A percentile compares a stretch with the other conserved stretches of the same genome.
phyloP scores from a whole-genome alignment of 2,888 invertebrate genomes.

The Diplolepis rosae region DNA sequence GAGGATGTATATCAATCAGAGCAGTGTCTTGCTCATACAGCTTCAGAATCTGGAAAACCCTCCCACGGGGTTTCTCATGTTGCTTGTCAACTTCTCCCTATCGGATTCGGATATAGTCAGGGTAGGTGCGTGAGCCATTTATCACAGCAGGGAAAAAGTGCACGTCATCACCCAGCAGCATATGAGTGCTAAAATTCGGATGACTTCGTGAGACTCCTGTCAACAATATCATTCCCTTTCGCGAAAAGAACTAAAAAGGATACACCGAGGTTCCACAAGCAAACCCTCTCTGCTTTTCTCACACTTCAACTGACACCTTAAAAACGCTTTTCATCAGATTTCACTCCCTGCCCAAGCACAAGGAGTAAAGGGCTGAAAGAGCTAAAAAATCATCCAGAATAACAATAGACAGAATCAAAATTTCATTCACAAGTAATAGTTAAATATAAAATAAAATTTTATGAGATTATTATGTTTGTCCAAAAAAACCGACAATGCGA shows the following conservation, averaged over 20 bases:
- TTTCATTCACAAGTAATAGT: no score
- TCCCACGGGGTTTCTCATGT: slow-evolving; percentile 56
- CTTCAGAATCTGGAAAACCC: slow-evolving; percentile 47
- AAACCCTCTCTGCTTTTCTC: not conserved
- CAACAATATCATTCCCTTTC: slow-evolving; percentile 62
- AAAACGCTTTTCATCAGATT: not conserved
- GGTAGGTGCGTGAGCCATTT: slow-evolving; percentile 67
- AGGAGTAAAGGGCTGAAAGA: not conserved
- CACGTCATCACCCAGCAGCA: slow-evolving; percentile 66
- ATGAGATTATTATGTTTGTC: no score
- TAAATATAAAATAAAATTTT: no score
- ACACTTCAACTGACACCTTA: slow-evolving; percentile 1
- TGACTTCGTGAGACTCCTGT: slow-evolving; percentile 71
- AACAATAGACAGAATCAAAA: not conserved
- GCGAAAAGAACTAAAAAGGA: slow-evolving; percentile 12
- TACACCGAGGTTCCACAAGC: not conserved
- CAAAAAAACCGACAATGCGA: no score
- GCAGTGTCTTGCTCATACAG: slow-evolving; percentile 63
- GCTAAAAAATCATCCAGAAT: not conserved
- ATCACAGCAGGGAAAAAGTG: slow-evolving; percentile 70
- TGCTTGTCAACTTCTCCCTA: slow-evolving; percentile 60
- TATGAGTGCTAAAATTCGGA: slow-evolving; percentile 65
- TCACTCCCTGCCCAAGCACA: not conserved
- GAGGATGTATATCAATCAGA: slow-evolving; percentile 63
- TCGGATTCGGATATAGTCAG: slow-evolving; percentile 56